Evolutionary conservation across 1,140 invertebrate species (phyloP).

Genomic region (Uloborus diversus): DNA sequence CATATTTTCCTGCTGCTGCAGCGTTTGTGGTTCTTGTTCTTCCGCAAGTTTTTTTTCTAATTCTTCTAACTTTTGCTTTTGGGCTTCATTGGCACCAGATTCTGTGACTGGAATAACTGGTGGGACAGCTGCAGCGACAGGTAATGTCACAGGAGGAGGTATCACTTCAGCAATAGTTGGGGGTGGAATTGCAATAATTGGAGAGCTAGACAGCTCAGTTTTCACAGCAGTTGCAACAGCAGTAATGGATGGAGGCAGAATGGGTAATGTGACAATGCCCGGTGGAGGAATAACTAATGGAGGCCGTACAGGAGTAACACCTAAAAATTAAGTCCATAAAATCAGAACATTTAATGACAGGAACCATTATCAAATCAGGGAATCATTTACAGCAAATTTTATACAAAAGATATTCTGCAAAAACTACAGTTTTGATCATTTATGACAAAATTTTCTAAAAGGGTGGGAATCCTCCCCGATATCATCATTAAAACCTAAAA

Average conservation of each 20-base stretch:
- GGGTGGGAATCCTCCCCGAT: no score
- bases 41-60: slow-evolving; percentile 87
- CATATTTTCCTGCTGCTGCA: slow-evolving; percentile 97
- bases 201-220: slow-evolving; percentile 34
- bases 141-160: not conserved
- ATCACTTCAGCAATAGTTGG: slow-evolving; percentile 17
- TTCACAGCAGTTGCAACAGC: not conserved
- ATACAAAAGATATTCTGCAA: no score
- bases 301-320: slow-evolving; percentile 55
- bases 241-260: slow-evolving; percentile 30
- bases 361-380: no score
- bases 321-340: no score
- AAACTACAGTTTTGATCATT: no score
- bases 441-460: no score
- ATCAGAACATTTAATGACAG: no score
- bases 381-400: no score
- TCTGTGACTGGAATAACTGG: slow-evolving; percentile 42
- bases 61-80: slow-evolving; percentile 82
- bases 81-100: slow-evolving; percentile 58
- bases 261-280: slow-evolving; percentile 64
- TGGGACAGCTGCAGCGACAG: not conserved
- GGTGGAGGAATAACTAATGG: slow-evolving; percentile 67
- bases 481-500: no score
- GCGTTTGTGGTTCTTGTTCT: slow-evolving; percentile 87
- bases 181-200: slow-evolving; percentile 34